Base-by-base conservation (phyloP, 2,113 vertebrate genomes). In the Psophia crepitans region DNA sequence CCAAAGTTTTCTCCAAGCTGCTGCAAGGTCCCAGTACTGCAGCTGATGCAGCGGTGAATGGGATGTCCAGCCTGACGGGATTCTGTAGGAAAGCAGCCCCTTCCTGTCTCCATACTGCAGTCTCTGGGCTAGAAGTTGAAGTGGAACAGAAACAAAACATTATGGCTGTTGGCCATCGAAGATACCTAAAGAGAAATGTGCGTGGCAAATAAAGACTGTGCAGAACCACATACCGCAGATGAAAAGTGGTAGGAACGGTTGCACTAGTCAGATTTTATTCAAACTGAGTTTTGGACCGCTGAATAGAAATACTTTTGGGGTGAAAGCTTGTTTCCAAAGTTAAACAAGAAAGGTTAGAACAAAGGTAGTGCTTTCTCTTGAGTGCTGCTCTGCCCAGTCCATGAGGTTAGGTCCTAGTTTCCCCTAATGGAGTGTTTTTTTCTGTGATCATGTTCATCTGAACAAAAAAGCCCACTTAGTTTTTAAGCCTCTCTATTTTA, bases 61-160 rank as follows among this genome's bases (percentile, higher is more conserved):
- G 27, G 20, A 6, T 33, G 41, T 17, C 51, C 16, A 8, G 23
- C 28, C 51, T 48, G 89, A 9, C n/a, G 10, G 4, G 21, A 21
- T 65, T 56, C 9, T 26, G 21, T 66, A 15, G 66, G 37, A 19
- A 28, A 48, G 53, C 9, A 61, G 12, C 56, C 10, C 15, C 37
- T 53, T 61, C 26, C 35, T 11, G 3, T 56, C 49, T 51, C 32
- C 1, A 0, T 6, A 16, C 0, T 48, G 39, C 49, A 37, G 39
- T 7, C 19, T 41, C 46, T 35, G 41, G 23, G 22, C 9, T 8
- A 41, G 51, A 53, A 57, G 11, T 51, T 76, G 2, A n/a, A 46
- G 12, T 4, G 9, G 17, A 65, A 28, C 30, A 56, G 54, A 56
- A 61, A 11, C 13, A 11, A 5, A 57, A 3, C 4, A 15, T 5